Evolutionary conservation across 2,888 invertebrate species (phyloP), one percentile per base, ranked within the genome.

Genomic region (Pseudococcus jackbeardsleyi): DNA sequence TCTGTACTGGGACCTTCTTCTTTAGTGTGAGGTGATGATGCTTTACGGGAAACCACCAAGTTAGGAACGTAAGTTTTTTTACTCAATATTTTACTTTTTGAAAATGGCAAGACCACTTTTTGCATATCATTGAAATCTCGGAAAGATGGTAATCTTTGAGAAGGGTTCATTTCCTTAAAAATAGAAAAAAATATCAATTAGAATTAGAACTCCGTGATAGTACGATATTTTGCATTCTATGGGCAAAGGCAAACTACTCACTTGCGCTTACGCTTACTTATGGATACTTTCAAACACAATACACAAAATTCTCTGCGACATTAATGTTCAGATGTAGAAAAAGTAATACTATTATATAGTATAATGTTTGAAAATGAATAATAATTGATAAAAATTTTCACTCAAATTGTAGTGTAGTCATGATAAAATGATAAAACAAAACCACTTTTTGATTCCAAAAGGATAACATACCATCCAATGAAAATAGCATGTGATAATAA

Each of bases 31-130:
- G 82, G 39, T 82, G 88, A 79, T 12, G 46, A 11, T 72, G 68
- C 26, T 26, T 87, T 87, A 11, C 88, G 88, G n/a, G 88, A 88
- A n/a, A 82, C 79, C 9, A 17, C 48, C 39, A 88, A 59, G 19
- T 88, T 88, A 12, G 88, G 88, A 8, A 88, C 88, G 39, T 88
- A 88, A 0, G 50, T 88, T 50, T 88, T 88, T 33, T 79, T 88
- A 59, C 33, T 50, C 19, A 86, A 46, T 68, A 77, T 46, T n/a
- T 85, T 85, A 26, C 6, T 54, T 82, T 82, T 82, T 7, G 79
- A 46, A 46, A 82, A 82, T 1, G 79, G 46, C 9, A 19, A 17
- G n/a, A 82, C 46, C 1, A 46, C 79, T 82, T 82, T 82, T 19
- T 46, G 79, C 12, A 46, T 46, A n/a, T 39, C 42, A 85, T 64